These are phyloP conservation scores for Teinopalpus imperialis DNA, from an alignment of 2,888 invertebrate genomes.

Conservation along the genomic window DNA sequence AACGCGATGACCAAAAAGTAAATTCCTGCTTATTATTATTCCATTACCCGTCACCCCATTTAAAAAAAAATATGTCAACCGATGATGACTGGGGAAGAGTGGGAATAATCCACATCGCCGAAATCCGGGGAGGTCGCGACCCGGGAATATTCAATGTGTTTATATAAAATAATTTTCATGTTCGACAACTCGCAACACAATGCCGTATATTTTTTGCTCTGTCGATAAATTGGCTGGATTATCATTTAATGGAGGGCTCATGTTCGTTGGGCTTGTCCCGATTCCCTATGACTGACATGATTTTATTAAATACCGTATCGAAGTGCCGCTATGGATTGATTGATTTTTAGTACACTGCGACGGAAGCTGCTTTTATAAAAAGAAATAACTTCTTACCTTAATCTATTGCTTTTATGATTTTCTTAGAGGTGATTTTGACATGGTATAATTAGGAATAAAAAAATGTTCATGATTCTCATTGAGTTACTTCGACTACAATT, in stretches of 20 bases:
- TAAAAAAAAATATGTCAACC: conserved; percentile 80
- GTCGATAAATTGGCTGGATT: conserved; percentile 80
- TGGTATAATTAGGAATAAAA: too few species aligned
- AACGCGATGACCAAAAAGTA: conserved; percentile 78
- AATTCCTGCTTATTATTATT: conserved; percentile 82
- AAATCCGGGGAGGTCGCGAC: conserved; percentile 57
- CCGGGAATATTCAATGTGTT: conserved; percentile 78
- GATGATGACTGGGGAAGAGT: conserved; percentile 71
- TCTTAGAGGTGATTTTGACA: too few species aligned
- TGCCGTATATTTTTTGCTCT: conserved; percentile 74
- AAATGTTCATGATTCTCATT: too few species aligned
- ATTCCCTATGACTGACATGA: conserved; percentile 77
- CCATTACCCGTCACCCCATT: conserved; percentile 78
- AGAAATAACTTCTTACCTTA: too few species aligned
- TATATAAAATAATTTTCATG: conserved; percentile 82
- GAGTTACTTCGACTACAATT: too few species aligned
- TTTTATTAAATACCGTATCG: conserved; percentile 76
- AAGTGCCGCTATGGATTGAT: conserved; percentile 53
- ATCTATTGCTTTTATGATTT: too few species aligned
- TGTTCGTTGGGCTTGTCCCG: conserved; percentile 75
- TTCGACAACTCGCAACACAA: conserved; percentile 79
- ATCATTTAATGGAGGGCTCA: conserved; percentile 82
- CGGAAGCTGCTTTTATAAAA: neutral
- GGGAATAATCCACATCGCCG: conserved; percentile 59
- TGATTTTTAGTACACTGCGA: conserved; percentile 42